Conservation (phyloP, 2,797 vertebrate genomes). For the Acestrorhynchus altus region DNA sequence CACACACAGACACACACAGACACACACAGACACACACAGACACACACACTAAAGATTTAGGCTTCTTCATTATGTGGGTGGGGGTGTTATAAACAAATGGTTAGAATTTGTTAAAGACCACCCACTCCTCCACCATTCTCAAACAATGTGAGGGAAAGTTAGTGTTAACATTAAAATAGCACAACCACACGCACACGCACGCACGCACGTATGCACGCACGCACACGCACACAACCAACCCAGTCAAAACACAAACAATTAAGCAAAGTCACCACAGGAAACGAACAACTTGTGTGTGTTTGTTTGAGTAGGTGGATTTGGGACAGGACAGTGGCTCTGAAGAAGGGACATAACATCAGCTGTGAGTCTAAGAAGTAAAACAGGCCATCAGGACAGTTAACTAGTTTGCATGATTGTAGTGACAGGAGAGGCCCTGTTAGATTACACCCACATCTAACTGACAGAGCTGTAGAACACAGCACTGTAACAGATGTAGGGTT, state of each 20-base stretch:
- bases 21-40: constrained; percentile 69
- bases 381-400: neutral
- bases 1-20: constrained; percentile 63
- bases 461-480: neutral
- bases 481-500: constrained; percentile 13
- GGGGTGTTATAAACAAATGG: constrained; percentile 62
- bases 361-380: neutral
- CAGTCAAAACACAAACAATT: constrained; percentile 8
- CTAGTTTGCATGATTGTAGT: neutral
- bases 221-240: constrained; percentile 56
- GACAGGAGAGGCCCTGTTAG: neutral
- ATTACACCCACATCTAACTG: neutral
- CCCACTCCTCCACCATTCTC: constrained; percentile 66
- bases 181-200: constrained; percentile 66
- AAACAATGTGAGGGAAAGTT: neutral
- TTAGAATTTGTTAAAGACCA: constrained; percentile 37
- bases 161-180: constrained; percentile 63
- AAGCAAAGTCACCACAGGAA: neutral
- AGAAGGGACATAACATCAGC: neutral
- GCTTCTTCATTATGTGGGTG: constrained; percentile 67
- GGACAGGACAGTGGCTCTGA: neutral
- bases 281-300: neutral
- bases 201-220: constrained; percentile 58
- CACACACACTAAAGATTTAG: constrained; percentile 49
- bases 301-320: constrained; percentile 11